Conservation (phyloP, 1,140 invertebrate genomes). For the Saccostrea cuccullata region DNA sequence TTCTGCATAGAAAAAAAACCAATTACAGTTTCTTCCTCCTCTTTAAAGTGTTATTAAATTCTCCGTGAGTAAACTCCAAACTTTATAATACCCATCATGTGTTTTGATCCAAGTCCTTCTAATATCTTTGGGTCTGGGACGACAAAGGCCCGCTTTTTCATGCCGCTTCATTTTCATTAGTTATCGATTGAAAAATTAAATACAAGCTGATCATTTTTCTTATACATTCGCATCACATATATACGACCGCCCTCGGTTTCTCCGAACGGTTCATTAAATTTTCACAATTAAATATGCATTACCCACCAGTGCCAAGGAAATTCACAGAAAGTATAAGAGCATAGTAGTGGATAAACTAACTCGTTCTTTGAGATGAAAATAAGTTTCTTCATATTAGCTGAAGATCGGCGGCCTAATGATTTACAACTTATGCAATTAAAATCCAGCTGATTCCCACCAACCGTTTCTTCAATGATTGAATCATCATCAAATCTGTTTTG, state of each 20-base stretch:
- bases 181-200: background rate
- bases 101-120: background rate
- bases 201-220: background rate
- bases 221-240: constrained; percentile 16
- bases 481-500: constrained; percentile 1
- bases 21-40: constrained; percentile 3
- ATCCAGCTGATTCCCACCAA: background rate
- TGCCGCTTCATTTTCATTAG: background rate
- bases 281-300: constrained; percentile 21
- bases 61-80: background rate
- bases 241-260: constrained; percentile 16
- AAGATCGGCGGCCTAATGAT: constrained; percentile 3
- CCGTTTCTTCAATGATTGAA: constrained; percentile 8
- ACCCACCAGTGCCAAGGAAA: background rate
- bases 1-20: background rate
- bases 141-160: background rate
- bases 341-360: constrained; percentile 3
- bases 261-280: constrained; percentile 11
- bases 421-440: constrained; percentile 19
- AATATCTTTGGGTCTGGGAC: background rate
- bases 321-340: constrained; percentile 13
- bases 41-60: background rate
- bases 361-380: constrained; percentile 7
- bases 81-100: background rate
- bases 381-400: constrained; percentile 23